Evolutionary conservation across 2,888 invertebrate genomes (phyloP).

Genomic region (Camptogramma bilineatum): DNA sequence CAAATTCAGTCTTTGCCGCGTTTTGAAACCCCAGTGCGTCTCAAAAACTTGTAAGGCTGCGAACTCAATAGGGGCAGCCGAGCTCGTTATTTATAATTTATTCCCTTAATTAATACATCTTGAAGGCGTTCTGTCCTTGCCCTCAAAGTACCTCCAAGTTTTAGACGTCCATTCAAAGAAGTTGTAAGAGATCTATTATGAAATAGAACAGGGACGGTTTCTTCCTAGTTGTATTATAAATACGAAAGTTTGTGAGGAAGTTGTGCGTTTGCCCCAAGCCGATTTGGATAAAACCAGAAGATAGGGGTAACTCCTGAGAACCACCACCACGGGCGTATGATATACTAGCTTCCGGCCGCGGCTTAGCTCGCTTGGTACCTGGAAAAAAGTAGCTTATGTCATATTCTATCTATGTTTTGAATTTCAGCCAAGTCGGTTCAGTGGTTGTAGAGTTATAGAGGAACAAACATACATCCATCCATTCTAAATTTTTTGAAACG

Average conservation of each 20-base stretch:
- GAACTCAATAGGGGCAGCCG: slow-evolving; percentile 51
- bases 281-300: too few relatives aligned
- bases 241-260: not conserved
- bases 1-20: slow-evolving; percentile 4
- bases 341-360: too few relatives aligned
- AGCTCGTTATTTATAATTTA: slow-evolving; percentile 75
- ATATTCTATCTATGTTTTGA: too few relatives aligned
- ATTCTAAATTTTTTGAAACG: too few relatives aligned
- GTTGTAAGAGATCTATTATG: slow-evolving; percentile 1
- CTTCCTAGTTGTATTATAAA: not conserved
- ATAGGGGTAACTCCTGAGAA: too few relatives aligned
- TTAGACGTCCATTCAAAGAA: slow-evolving; percentile 12
- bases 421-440: too few relatives aligned
- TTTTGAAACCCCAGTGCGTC: slow-evolving; percentile 41
- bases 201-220: not conserved
- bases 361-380: too few relatives aligned
- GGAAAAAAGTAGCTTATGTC: too few relatives aligned
- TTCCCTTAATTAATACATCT: slow-evolving; percentile 75
- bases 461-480: too few relatives aligned
- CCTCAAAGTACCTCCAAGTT: slow-evolving; percentile 15
- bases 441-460: too few relatives aligned
- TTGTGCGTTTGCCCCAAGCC: not conserved
- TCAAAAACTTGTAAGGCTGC: slow-evolving; percentile 44
- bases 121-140: slow-evolving; percentile 52
- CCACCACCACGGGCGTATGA: too few relatives aligned